Percentiles rank a stretch among this genome's conserved stretches.
These are phyloP conservation scores for Ferrisia virgata DNA, from an alignment of 2,888 invertebrate genomes.

Conservation along the genomic window DNA sequence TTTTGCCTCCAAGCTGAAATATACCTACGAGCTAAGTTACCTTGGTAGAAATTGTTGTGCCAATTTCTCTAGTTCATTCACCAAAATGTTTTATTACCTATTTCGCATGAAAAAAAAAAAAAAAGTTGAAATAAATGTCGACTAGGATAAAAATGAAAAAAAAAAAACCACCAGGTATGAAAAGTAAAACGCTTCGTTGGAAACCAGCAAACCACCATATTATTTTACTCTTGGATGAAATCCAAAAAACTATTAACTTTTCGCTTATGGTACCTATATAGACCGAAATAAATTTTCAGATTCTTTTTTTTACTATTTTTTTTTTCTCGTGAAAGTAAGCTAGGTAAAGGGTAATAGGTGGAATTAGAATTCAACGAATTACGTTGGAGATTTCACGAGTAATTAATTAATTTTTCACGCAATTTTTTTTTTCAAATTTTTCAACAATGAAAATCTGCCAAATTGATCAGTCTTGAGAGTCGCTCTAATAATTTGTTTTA, in stretches of 20 bases:
- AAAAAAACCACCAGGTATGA: background rate
- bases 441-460: background rate
- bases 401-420: background rate
- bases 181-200: background rate
- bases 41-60: background rate
- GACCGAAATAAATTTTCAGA: background rate
- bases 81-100: background rate
- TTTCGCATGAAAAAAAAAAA: background rate
- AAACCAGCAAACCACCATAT: background rate
- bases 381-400: background rate
- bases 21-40: too few relatives aligned
- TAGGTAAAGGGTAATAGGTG: background rate
- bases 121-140: background rate
- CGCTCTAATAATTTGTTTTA: background rate
- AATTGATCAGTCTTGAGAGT: background rate
- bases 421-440: background rate
- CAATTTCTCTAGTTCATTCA: background rate
- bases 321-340: background rate
- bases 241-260: conserved; percentile 11
- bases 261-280: background rate
- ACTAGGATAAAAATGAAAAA: background rate
- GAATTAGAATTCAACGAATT: background rate
- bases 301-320: background rate
- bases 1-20: background rate
- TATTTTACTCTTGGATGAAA: background rate